These are phyloP conservation scores for Aphrophora alni DNA, from an alignment of 2,888 invertebrate genomes.

Conservation along the genomic window DNA sequence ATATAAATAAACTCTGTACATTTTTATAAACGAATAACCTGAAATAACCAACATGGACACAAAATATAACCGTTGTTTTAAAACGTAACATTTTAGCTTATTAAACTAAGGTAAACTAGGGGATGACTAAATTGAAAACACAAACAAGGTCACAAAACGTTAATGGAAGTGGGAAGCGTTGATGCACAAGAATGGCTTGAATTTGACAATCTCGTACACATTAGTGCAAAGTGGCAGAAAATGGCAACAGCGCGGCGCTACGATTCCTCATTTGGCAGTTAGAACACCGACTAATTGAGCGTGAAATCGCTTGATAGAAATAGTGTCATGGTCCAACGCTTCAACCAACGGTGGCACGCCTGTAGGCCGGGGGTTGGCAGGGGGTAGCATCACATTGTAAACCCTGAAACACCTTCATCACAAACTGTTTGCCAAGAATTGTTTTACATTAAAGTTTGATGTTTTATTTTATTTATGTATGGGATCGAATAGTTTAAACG, in stretches of 20 bases:
- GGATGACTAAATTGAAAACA: neutral
- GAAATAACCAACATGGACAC: no score
- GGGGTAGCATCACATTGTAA: neutral
- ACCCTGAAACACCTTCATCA: neutral
- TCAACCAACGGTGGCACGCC: neutral
- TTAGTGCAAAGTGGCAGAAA: conserved; percentile 6
- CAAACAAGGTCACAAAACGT: conserved; percentile 5
- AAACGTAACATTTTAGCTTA: neutral
- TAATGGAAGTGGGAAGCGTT: neutral
- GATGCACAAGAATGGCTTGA: neutral
- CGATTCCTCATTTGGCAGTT: neutral
- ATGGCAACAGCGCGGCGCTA: neutral
- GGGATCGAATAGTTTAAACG: no score
- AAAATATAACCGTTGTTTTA: neutral
- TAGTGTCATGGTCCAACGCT: neutral
- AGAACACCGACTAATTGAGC: neutral
- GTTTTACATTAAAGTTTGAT: no score
- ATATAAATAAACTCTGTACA: no score
- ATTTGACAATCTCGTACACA: neutral
- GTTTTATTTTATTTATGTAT: no score
- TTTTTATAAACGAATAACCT: no score
- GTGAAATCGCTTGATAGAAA: conserved; percentile 1
- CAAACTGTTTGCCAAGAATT: no score
- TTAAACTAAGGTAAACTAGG: neutral
- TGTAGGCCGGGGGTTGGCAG: neutral